Base-by-base conservation (phyloP, 1,140 invertebrate species). In the Adelges cooleyi region DNA sequence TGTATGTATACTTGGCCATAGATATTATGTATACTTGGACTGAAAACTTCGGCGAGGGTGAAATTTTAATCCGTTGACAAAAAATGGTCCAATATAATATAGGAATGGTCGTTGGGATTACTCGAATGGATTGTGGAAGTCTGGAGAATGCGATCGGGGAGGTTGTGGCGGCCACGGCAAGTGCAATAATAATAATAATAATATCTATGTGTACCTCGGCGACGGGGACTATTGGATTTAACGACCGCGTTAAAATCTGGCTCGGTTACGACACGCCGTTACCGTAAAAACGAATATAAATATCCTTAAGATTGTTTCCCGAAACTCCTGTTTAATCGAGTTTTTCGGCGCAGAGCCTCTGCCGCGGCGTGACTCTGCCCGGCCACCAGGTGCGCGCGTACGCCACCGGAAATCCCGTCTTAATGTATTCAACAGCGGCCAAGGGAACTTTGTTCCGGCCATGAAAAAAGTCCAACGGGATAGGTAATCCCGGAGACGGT, bases 241-340 rank as follows among this genome's bases (percentile, higher is more conserved):
- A 62, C 56, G 56, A 62, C 42, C 56, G 23, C 54, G 42, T 62
- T 62, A 62, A 62, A 62, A 62, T 62, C 56, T 62, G 56, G 42
- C 42, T 25, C 56, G 40, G 54, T 59, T 59, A 59, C 56, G 42
- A 48, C 56, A 33, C 10, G 27, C 40, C 56, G 56, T 62, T 62
- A 62, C 56, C 56, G 56, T 62, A 62, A 62, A 62, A 62, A 62
- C 42, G 20, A 48, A 62, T 62, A 48, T 48, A 46, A 62, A 62
- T 59, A 33, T 40, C 36, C n/a, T n/a, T n/a, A n/a, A n/a, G n/a
- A n/a, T n/a, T n/a, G 29, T 33, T 42, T 59, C 44, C 40, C 54
- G 22, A 59, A 59, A 27, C 42, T n/a, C n/a, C 23, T 18, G 56
- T 56, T 36, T 46, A 62, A 62, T 62, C 56, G 13, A 25, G 38